phyloP scores from a whole-genome alignment of 1,140 invertebrate species.

The Scaptomyza montana region DNA sequence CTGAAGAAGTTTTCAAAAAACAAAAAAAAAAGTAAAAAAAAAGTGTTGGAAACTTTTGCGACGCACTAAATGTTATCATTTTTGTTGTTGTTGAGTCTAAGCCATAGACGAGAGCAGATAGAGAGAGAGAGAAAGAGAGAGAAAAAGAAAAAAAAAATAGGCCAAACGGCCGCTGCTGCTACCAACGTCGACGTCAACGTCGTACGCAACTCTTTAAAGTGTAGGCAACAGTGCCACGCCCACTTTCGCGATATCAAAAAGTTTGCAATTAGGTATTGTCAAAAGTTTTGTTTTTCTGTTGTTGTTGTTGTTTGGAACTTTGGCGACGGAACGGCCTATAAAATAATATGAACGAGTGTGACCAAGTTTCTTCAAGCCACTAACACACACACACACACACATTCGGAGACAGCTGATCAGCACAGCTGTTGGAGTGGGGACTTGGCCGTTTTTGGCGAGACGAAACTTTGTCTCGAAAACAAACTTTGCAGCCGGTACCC shows the following conservation, averaged over 20 bases:
- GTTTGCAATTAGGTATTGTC: slow-evolving; percentile 81
- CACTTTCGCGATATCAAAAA: slow-evolving; percentile 61
- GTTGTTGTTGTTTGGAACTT: slow-evolving; percentile 65
- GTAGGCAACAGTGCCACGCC: slow-evolving; percentile 24
- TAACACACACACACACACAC: not conserved
- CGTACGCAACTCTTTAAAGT: slow-evolving; percentile 70
- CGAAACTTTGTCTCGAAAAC: slow-evolving; percentile 68
- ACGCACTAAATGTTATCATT: slow-evolving; percentile 79
- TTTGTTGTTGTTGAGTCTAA: slow-evolving; percentile 61
- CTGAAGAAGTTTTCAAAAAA: slow-evolving; percentile 62
- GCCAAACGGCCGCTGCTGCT: slow-evolving; percentile 37
- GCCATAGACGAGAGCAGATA: slow-evolving; percentile 26
- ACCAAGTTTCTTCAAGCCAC: slow-evolving; percentile 45
- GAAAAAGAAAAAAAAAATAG: slow-evolving; percentile 49
- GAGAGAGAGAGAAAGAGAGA: too few relatives aligned
- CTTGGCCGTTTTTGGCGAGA: slow-evolving; percentile 37
- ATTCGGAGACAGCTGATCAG: slow-evolving; percentile 56
- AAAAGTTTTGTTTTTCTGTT: slow-evolving; percentile 67
- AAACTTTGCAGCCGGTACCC: slow-evolving; percentile 58
- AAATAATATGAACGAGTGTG: slow-evolving; percentile 60
- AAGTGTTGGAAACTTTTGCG: slow-evolving; percentile 71
- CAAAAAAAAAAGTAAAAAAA: slow-evolving; percentile 49
- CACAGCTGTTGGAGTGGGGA: slow-evolving; percentile 25
- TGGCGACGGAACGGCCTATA: slow-evolving; percentile 72
- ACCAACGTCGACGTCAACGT: not conserved